A percentile compares a stretch with the other conserved stretches of the same genome.
phyloP scores from a whole-genome alignment of 2,888 invertebrate genomes.

The Synanthedon myopaeformis region DNA sequence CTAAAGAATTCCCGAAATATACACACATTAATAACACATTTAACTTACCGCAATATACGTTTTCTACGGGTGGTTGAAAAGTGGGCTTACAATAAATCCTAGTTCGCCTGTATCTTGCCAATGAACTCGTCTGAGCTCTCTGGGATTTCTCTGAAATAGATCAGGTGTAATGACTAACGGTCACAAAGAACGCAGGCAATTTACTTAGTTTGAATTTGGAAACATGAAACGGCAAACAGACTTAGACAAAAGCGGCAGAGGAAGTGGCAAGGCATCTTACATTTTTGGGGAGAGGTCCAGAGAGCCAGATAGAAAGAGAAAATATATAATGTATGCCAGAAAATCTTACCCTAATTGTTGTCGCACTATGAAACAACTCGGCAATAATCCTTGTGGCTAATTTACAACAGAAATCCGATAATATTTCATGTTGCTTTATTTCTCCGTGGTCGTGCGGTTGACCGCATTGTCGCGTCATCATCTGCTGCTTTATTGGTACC shows the following conservation, averaged over 20 bases:
- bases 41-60: background rate
- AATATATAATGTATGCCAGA: background rate
- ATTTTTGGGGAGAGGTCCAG: too few relatives aligned
- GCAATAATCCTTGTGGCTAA: constrained; percentile 85
- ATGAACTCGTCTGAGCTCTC: background rate
- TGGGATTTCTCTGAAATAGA: background rate
- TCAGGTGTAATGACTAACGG: background rate
- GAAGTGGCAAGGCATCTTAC: too few relatives aligned
- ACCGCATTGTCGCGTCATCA: constrained; percentile 59
- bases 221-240: too few relatives aligned
- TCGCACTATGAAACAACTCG: constrained; percentile 74
- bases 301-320: background rate
- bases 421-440: constrained; percentile 66
- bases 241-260: too few relatives aligned
- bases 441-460: constrained; percentile 58
- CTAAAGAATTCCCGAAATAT: constrained; percentile 31
- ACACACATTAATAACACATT: background rate
- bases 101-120: background rate
- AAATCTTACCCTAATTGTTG: constrained; percentile 31
- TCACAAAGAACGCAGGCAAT: too few relatives aligned
- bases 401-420: constrained; percentile 80
- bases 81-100: background rate
- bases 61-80: background rate
- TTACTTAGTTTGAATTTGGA: too few relatives aligned
- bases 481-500: constrained; percentile 76